A percentile compares a stretch with the other conserved stretches of the same genome.
These are phyloP conservation scores for Oscarella lobularis DNA, from an alignment of 37 sponge, comb jelly and placozoan genomes.

Conservation along the genomic window DNA sequence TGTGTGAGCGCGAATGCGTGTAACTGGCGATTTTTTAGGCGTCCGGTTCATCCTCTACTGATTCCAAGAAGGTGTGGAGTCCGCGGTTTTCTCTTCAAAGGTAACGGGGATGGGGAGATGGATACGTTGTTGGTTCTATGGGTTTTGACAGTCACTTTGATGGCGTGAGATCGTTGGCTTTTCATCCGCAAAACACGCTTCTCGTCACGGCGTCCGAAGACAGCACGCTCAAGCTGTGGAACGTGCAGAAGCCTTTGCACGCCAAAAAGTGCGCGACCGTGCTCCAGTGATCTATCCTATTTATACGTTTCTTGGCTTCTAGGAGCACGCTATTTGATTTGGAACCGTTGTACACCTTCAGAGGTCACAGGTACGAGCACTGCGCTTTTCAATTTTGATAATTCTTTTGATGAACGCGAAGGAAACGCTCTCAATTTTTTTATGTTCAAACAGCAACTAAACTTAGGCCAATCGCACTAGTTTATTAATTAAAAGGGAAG, in stretches of 20 bases:
- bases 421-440: no score
- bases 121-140: neutral
- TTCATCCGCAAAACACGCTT: slow-evolving; percentile 64
- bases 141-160: slow-evolving; percentile 68
- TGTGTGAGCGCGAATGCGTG: neutral
- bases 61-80: slow-evolving; percentile 50
- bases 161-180: slow-evolving; percentile 60
- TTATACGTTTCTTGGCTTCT: neutral
- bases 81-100: slow-evolving; percentile 62
- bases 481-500: no score
- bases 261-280: slow-evolving; percentile 5
- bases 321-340: slow-evolving; percentile 45
- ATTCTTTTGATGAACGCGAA: no score
- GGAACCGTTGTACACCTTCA: slow-evolving; percentile 77
- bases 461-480: no score
- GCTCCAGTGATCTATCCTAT: no score
- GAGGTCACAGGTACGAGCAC: slow-evolving; percentile 75
- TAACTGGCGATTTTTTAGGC: neutral
- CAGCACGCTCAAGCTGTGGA: slow-evolving; percentile 59
- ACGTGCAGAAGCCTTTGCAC: slow-evolving; percentile 40
- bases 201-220: slow-evolving; percentile 47
- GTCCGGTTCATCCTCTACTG: no score
- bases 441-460: no score
- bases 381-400: no score
- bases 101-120: slow-evolving; percentile 5